Conservation (phyloP, 2,888 invertebrate species). For the Rhagophthalmus giganteus region DNA sequence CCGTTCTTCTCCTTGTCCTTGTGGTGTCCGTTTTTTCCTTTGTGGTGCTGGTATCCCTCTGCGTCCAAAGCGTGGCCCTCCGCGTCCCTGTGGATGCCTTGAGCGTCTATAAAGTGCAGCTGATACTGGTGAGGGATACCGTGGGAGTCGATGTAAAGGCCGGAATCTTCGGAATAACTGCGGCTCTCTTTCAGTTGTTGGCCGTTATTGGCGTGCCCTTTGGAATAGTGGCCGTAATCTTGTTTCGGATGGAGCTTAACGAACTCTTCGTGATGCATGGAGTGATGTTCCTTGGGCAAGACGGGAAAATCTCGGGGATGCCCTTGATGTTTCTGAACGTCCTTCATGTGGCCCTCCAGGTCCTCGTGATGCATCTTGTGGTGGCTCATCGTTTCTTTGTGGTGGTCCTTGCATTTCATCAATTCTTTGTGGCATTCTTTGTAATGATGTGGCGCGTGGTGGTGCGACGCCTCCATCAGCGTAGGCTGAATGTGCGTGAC, state of each 20-base stretch:
- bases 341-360: constrained; percentile 39
- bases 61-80: constrained; percentile 49
- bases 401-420: constrained; percentile 39
- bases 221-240: constrained; percentile 39
- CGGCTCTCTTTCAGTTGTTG: constrained; percentile 28
- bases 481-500: constrained; percentile 64
- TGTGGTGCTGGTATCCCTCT: constrained; percentile 22
- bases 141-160: constrained; percentile 51
- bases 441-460: constrained; percentile 59
- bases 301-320: constrained; percentile 48
- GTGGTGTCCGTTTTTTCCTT: constrained; percentile 11
- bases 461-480: constrained; percentile 62
- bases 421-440: constrained; percentile 42
- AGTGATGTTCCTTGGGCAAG: constrained; percentile 42
- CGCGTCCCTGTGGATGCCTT: constrained; percentile 51
- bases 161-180: constrained; percentile 42
- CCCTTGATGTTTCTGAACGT: constrained; percentile 40
- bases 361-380: constrained; percentile 38
- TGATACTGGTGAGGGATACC: constrained; percentile 51
- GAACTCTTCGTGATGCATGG: constrained; percentile 17
- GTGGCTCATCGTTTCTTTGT: constrained; percentile 38
- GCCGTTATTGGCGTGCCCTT: constrained; percentile 32
- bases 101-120: constrained; percentile 53
- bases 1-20: constrained; percentile 13
- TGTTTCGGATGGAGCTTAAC: constrained; percentile 9